A percentile compares a stretch with the other conserved stretches of the same genome.
Conservation (phyloP, 2,113 vertebrate genomes). For the Petaurus breviceps region DNA sequence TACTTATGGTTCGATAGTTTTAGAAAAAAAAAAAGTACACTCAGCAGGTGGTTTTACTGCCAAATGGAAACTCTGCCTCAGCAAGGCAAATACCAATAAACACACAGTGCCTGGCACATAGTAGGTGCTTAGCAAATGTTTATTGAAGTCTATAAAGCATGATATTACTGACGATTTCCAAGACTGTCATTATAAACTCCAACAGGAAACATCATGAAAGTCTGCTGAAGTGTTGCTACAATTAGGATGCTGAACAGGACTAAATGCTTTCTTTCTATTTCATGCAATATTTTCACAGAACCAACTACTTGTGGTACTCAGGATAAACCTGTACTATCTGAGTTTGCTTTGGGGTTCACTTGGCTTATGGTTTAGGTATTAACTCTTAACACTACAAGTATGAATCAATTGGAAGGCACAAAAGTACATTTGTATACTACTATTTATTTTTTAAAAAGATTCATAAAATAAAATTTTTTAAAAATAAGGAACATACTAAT, state of each 20-base stretch:
- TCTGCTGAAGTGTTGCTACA: background rate
- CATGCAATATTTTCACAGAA: background rate
- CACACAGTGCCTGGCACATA: background rate
- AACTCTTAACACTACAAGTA: background rate
- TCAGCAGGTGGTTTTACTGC: background rate
- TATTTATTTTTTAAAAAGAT: background rate
- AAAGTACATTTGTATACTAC: background rate
- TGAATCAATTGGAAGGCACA: background rate
- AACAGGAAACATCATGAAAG: background rate
- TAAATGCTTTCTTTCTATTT: background rate
- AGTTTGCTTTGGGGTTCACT: background rate
- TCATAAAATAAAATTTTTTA: background rate
- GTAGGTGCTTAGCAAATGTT: background rate
- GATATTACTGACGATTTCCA: background rate
- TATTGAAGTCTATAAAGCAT: background rate
- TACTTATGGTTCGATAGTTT: background rate
- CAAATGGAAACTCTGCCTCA: background rate
- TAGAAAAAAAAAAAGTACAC: background rate
- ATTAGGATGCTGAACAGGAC: background rate
- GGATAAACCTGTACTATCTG: background rate
- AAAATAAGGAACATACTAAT: background rate
- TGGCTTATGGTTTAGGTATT: background rate
- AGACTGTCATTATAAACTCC: background rate
- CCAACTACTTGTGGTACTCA: background rate
- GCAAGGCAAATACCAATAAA: background rate